Evolutionary conservation across 2,797 vertebrate species (phyloP).

Genomic region (Galagoides demidoff): DNA sequence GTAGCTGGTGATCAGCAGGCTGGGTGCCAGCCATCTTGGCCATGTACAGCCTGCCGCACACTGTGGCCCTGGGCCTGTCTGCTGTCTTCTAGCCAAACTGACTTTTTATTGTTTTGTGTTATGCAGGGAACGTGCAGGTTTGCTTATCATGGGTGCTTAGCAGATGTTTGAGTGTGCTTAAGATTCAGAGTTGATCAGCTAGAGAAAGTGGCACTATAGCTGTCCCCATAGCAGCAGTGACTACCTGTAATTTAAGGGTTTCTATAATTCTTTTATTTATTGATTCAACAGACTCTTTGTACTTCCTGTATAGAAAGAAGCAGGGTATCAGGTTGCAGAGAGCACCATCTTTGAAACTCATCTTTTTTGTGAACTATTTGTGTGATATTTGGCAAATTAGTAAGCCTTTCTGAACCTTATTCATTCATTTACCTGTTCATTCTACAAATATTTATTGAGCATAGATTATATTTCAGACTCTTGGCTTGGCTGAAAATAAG

Average conservation of each 20-base stretch:
- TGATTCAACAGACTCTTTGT: background rate
- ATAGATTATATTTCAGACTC: background rate
- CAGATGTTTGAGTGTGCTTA: background rate
- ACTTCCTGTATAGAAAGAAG: background rate
- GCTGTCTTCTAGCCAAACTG: background rate
- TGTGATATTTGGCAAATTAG: background rate
- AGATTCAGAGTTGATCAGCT: slow-evolving; percentile 5
- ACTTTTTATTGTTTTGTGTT: background rate
- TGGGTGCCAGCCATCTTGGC: background rate
- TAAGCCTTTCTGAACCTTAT: background rate
- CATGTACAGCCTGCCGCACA: background rate
- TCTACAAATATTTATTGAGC: background rate
- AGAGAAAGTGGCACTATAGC: background rate
- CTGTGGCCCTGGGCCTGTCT: background rate
- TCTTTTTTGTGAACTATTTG: background rate
- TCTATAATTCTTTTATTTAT: background rate
- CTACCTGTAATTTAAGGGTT: background rate
- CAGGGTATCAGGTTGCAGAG: background rate
- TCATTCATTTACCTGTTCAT: background rate
- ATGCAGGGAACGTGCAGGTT: background rate
- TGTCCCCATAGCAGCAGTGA: background rate
- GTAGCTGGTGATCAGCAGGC: background rate
- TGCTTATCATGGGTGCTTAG: background rate
- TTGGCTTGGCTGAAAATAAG: background rate
- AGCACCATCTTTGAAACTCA: background rate